These are phyloP conservation scores for Siderastrea radians DNA, from an alignment of 92 coral and sea anemone species.

Conservation along the genomic window DNA sequence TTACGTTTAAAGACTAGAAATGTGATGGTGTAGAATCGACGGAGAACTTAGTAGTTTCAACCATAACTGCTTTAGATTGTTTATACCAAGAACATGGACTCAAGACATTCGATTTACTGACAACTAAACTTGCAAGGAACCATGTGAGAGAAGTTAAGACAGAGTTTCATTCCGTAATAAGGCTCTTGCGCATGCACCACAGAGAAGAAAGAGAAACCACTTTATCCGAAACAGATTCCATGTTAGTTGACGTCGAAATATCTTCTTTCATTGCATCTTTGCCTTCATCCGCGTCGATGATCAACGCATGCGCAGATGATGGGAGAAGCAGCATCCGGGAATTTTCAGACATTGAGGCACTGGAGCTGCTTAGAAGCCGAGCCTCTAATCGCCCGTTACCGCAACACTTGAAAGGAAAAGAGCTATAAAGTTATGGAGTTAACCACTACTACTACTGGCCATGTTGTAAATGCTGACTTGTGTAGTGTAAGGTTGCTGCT, in stretches of 20 bases:
- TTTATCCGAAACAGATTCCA: neutral
- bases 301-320: neutral
- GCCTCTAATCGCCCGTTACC: neutral
- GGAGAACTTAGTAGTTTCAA: neutral
- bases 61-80: neutral
- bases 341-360: neutral
- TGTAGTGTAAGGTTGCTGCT: too few relatives aligned
- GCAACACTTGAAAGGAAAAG: neutral
- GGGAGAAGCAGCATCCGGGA: conserved; percentile 4
- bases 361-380: neutral
- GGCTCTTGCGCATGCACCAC: neutral
- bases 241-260: neutral
- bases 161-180: conserved; percentile 1
- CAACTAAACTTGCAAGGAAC: conserved; percentile 2
- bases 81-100: neutral
- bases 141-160: neutral
- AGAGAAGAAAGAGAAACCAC: neutral
- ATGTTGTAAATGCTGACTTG: too few relatives aligned
- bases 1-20: neutral
- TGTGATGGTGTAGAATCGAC: neutral
- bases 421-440: neutral
- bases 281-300: neutral
- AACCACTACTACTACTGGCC: too few relatives aligned
- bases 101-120: neutral
- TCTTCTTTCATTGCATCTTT: neutral